Evolutionary conservation across 2,797 vertebrate genomes (phyloP).

Genomic region (Vultur gryphus): DNA sequence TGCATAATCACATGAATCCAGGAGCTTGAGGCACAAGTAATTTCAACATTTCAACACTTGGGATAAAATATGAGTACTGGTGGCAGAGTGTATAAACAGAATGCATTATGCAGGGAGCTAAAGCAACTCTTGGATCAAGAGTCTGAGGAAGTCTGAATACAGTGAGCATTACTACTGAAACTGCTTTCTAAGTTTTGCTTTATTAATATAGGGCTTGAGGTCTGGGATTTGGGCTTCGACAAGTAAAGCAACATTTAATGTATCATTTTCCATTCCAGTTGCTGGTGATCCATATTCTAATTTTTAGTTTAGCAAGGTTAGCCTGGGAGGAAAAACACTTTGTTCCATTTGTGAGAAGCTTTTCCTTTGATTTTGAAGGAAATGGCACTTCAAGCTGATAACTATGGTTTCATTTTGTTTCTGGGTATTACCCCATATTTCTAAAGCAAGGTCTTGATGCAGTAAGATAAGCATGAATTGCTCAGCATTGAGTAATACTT

Average conservation of each 20-base stretch:
- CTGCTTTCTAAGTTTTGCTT: background rate
- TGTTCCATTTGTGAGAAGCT: background rate
- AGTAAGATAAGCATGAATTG: background rate
- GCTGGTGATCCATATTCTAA: background rate
- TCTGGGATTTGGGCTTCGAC: background rate
- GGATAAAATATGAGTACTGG: background rate
- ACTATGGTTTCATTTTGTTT: background rate
- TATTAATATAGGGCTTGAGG: background rate
- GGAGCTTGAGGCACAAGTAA: background rate
- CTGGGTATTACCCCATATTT: background rate
- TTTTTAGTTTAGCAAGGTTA: background rate
- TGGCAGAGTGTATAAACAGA: background rate
- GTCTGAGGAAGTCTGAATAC: background rate
- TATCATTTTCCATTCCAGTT: background rate
- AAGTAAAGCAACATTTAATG: background rate
- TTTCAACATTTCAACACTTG: background rate
- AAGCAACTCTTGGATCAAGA: background rate
- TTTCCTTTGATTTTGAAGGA: slow-evolving; percentile 14
- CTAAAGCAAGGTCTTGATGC: background rate
- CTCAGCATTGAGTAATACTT: background rate
- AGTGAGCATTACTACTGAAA: background rate
- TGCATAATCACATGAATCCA: background rate
- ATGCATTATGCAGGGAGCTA: background rate
- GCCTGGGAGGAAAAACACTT: background rate
- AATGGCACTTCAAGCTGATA: background rate